Conservation (phyloP, 2,888 invertebrate species). For the Cyaniris semiargus region DNA sequence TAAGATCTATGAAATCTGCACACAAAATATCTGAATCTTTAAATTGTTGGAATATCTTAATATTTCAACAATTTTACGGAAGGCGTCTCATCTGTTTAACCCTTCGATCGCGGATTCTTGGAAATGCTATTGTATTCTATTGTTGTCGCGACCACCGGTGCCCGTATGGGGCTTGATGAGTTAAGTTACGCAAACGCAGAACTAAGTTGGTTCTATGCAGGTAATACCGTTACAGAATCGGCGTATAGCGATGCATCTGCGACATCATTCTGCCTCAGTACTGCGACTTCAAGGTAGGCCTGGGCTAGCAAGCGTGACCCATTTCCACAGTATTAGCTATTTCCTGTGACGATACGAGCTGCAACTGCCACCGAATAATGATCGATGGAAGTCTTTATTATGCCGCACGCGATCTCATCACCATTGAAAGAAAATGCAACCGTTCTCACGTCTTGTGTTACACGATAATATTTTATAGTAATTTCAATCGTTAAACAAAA, state of each 20-base stretch:
- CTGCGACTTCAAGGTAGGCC: background rate
- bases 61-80: too few relatives aligned
- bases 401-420: slow-evolving; percentile 9
- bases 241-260: background rate
- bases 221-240: too few relatives aligned
- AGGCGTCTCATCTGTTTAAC: too few relatives aligned
- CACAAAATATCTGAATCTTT: too few relatives aligned
- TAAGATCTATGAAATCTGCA: too few relatives aligned
- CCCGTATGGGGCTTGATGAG: too few relatives aligned
- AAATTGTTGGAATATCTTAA: too few relatives aligned
- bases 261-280: background rate
- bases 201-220: too few relatives aligned
- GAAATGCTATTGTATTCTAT: too few relatives aligned
- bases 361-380: slow-evolving; percentile 5
- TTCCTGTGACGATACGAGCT: background rate
- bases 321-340: background rate
- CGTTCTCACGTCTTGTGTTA: background rate
- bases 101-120: too few relatives aligned
- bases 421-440: background rate
- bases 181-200: too few relatives aligned
- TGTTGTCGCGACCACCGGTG: too few relatives aligned
- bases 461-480: background rate
- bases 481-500: background rate
- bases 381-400: background rate
- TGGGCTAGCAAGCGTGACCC: background rate